Conservation (phyloP, 2,888 invertebrate species). For the Patella depressa region DNA sequence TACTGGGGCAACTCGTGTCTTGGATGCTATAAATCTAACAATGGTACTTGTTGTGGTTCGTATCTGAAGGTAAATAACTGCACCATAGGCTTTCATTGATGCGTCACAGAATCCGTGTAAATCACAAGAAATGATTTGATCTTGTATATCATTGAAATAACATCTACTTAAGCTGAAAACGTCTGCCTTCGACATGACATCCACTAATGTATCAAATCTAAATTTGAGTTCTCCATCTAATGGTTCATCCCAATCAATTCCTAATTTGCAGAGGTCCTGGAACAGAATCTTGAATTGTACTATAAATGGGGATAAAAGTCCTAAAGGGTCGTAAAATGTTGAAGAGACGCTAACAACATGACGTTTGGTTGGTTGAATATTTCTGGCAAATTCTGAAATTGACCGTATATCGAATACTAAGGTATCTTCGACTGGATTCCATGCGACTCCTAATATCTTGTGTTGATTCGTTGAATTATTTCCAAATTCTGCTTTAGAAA, state of each 20-base stretch:
- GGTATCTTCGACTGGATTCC: neutral
- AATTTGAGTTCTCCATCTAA: neutral
- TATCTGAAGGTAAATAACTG: neutral
- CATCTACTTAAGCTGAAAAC: neutral
- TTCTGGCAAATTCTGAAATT: too few relatives aligned
- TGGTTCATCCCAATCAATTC: slow-evolving; percentile 4
- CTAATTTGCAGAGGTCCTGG: neutral
- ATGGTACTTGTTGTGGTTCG: too few relatives aligned
- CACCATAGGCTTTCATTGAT: neutral
- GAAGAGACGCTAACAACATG: too few relatives aligned
- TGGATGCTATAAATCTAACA: too few relatives aligned
- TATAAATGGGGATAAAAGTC: too few relatives aligned
- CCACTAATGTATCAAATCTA: neutral
- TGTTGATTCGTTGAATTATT: neutral
- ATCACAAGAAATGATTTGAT: neutral
- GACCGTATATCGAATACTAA: neutral
- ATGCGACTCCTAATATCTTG: slow-evolving; percentile 1
- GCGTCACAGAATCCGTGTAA: neutral
- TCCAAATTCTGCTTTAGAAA: too few relatives aligned
- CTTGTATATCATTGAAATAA: neutral
- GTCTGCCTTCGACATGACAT: neutral
- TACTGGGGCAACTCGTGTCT: too few relatives aligned
- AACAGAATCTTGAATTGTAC: too few relatives aligned
- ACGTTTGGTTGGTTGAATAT: too few relatives aligned
- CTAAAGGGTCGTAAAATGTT: too few relatives aligned